Evolutionary conservation across 2,797 vertebrate genomes (phyloP).

Genomic region (Paguma larvata): DNA sequence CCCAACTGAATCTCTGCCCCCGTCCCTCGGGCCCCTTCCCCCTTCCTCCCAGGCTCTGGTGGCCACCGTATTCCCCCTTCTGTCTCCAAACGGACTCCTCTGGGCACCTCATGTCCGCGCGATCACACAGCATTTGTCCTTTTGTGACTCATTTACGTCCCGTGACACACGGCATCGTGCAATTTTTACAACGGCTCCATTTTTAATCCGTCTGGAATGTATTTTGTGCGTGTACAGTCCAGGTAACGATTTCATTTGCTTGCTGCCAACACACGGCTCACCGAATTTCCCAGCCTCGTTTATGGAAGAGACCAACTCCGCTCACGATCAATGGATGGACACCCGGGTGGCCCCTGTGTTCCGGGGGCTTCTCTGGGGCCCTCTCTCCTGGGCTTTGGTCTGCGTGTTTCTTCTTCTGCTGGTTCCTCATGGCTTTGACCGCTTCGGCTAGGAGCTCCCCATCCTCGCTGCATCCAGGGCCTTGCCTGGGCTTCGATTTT

Average conservation of each 20-base stretch:
- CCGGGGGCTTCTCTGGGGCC: accelerated
- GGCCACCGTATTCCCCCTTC: not conserved
- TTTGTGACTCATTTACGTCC: not conserved
- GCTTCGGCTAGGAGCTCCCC: not conserved
- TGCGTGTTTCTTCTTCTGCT: not conserved
- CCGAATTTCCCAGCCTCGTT: not conserved
- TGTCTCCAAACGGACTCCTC: not conserved
- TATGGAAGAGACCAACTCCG: not conserved
- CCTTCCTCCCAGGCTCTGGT: not conserved
- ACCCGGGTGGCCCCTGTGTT: accelerated
- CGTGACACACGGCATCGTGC: not conserved
- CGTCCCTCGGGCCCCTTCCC: too few relatives aligned
- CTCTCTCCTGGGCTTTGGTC: not conserved
- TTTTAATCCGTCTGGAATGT: not conserved
- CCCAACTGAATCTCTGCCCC: not conserved
- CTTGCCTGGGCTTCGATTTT: not conserved
- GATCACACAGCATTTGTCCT: not conserved
- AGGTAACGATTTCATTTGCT: not conserved
- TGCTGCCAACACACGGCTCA: not conserved
- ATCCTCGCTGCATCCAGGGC: not conserved
- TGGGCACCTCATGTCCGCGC: accelerated
- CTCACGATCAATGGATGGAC: accelerated
- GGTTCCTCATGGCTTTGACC: too few relatives aligned
- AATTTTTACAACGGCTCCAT: not conserved
- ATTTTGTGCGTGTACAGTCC: too few relatives aligned